These are phyloP conservation scores for Lamproptera curius DNA, from an alignment of 2,888 invertebrate species.

Conservation along the genomic window DNA sequence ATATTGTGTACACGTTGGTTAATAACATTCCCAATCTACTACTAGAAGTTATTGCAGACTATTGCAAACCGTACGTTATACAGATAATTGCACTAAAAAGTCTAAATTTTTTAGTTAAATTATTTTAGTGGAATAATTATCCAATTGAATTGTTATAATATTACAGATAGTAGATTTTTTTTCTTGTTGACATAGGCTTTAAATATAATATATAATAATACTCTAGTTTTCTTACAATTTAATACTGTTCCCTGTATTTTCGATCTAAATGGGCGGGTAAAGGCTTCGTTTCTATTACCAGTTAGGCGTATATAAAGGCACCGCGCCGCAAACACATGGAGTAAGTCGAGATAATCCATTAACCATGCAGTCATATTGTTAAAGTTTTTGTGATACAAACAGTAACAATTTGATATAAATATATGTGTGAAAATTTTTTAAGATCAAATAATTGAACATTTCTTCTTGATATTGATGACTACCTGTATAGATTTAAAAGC, in stretches of 20 bases:
- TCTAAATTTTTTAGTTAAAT: not conserved
- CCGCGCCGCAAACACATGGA: constrained; percentile 38
- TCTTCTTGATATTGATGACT: too few species aligned
- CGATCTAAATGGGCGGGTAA: constrained; percentile 60
- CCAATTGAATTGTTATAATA: too few species aligned
- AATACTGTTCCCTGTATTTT: constrained; percentile 51
- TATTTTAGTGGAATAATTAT: not conserved
- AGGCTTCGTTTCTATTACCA: constrained; percentile 65
- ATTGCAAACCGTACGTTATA: too few species aligned
- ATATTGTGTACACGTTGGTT: too few species aligned
- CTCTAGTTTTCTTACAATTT: constrained; percentile 45
- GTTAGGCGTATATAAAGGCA: constrained; percentile 56
- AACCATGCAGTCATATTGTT: constrained; percentile 33
- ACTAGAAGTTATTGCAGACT: too few species aligned
- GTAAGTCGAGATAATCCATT: constrained; percentile 36
- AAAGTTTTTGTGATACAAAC: constrained; percentile 5
- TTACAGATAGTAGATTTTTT: not conserved
- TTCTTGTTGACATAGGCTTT: not conserved
- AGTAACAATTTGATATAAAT: too few species aligned
- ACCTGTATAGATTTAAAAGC: too few species aligned
- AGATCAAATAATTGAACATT: too few species aligned
- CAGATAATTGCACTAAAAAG: too few species aligned
- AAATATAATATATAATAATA: constrained; percentile 20
- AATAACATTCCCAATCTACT: too few species aligned
- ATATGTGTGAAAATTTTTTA: too few species aligned